Evolutionary conservation across 2,113 vertebrate species (phyloP).

Genomic region (Cyprinus carpio): DNA sequence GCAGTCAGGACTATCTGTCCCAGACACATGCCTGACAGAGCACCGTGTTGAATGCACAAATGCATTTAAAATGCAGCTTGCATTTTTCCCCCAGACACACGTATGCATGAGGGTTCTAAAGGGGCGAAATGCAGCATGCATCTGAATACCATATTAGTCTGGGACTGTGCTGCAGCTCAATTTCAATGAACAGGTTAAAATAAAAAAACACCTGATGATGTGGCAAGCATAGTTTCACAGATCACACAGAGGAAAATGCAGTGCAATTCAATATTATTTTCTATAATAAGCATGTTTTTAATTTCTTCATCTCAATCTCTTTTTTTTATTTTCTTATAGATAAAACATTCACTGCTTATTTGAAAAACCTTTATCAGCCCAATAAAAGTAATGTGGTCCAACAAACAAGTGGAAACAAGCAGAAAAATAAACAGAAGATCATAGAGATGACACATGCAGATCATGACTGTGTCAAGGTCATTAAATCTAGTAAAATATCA

Average conservation of each 20-base stretch:
- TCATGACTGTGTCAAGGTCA: not conserved
- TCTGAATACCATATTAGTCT: conserved; percentile 44
- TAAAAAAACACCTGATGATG: conserved; percentile 1
- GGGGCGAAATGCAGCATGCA: conserved; percentile 39
- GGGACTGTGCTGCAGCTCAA: not conserved
- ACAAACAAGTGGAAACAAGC: not conserved
- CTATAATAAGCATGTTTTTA: not conserved
- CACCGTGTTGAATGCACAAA: conserved; percentile 52
- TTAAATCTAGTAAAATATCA: not conserved
- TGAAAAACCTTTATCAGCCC: not conserved
- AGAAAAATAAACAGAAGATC: not conserved
- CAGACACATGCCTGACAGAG: conserved; percentile 57
- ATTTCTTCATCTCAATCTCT: not conserved
- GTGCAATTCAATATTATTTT: not conserved
- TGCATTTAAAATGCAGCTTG: conserved; percentile 50
- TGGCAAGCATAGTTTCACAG: not conserved
- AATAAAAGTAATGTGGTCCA: not conserved
- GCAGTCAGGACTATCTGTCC: conserved; percentile 59
- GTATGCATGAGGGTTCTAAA: conserved; percentile 31
- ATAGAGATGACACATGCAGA: not conserved
- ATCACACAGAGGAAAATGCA: not conserved
- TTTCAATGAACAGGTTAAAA: conserved; percentile 36
- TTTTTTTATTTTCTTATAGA: not conserved
- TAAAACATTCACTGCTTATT: not conserved
- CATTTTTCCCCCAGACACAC: conserved; percentile 37